Base-by-base conservation (phyloP, 2,113 vertebrate species). In the Lepisosteus oculatus region DNA sequence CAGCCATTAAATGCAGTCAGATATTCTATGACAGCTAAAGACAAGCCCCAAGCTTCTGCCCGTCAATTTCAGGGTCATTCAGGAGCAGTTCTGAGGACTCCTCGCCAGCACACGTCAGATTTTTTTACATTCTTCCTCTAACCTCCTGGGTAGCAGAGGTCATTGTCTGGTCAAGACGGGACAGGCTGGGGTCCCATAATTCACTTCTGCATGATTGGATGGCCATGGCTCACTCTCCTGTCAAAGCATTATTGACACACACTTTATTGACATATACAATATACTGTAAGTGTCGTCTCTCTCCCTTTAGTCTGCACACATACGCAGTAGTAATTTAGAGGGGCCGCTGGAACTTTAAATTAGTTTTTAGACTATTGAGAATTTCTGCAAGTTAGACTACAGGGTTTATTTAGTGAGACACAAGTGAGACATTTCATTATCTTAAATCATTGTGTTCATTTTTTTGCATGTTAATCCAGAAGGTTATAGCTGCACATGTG, bases 61-160 rank as follows among this genome's bases (percentile, higher is more conserved):
- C 29, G 62, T 65, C 62, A 65, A 65, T 43, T 65, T 65, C 62
- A 65, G 62, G 62, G 62, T 43, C 42, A 29, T 65, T 65, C 17
- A 9, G 17, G 42, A 29, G 42, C 62, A 65, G 17, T 12, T 29
- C 29, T 65, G 62, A 65, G 62, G 9, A 65, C 62, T 65, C 12
- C 57, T n/a, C 42, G 17, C 17, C 17, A 12, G 11, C 8, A 65
- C 42, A 65, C 5, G 29, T 65, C 62, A 65, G 3, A 43, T 7
- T 65, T 65, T 29, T 65, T 51, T 2, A 29, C 17, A 65, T 65
- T 8, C 12, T 65, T 51, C 62, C 29, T 6, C 42, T 29, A 3
- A 42, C 62, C 62, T 65, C 62, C 62, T 42, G 62, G 62, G 17
- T 8, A 65, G 17, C 12, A 42, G 62, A 29, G 62, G n/a, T 8